Conservation (phyloP, 2,797 vertebrate genomes). For the Melanotaenia pygmaea region DNA sequence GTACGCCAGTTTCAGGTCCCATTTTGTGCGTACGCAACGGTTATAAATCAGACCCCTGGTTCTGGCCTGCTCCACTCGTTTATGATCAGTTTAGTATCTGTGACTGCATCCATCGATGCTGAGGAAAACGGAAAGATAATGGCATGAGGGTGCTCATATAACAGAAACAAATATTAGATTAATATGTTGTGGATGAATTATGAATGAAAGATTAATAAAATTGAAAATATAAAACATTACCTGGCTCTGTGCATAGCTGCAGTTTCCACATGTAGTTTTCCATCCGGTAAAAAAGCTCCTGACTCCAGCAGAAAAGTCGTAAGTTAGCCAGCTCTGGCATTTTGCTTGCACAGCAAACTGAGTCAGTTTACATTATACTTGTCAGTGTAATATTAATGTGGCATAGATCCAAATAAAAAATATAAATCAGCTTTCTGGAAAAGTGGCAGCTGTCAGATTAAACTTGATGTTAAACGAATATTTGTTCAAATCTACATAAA, state of each 20-base stretch:
- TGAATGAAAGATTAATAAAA: background rate
- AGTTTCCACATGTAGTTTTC: conserved; percentile 2
- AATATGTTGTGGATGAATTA: too few species aligned
- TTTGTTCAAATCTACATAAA: conserved; percentile 7
- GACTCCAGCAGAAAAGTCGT: conserved; percentile 16
- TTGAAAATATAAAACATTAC: background rate
- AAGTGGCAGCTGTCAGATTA: conserved; percentile 36
- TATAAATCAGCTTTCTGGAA: conserved; percentile 22
- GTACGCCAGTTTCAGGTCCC: too few species aligned
- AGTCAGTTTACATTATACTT: conserved; percentile 42
- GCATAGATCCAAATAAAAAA: conserved; percentile 34
- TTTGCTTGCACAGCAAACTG: conserved; percentile 36
- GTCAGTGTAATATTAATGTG: conserved; percentile 21
- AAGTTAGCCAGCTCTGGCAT: conserved; percentile 18
- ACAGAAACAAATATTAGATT: conserved; percentile 1
- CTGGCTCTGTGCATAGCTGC: background rate
- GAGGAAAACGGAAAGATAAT: background rate
- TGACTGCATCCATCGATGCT: background rate
- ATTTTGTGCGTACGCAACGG: too few species aligned
- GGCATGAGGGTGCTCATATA: background rate
- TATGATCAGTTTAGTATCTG: conserved; percentile 1
- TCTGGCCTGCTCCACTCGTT: too few species aligned
- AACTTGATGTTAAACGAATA: background rate
- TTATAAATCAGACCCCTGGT: too few species aligned
- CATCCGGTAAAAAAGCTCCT: background rate